phyloP scores from a whole-genome alignment of 64 coral and sea anemone species.

The Pocillopora verrucosa region DNA sequence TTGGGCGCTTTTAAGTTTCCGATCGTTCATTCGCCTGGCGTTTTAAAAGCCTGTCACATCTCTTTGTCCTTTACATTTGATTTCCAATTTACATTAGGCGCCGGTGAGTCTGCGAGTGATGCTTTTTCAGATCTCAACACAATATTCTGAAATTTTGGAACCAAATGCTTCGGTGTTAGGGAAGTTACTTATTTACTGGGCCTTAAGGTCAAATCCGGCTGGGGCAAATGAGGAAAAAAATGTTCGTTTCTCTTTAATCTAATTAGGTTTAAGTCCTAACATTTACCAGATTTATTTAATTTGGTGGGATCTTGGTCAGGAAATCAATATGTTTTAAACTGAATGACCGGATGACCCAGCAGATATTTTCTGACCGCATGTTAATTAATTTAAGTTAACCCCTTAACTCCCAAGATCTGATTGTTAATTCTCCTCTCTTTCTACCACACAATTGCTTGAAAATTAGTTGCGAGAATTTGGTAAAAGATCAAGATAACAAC shows the following conservation, averaged over 20 bases:
- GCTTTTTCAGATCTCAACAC: background rate
- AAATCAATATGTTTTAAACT: background rate
- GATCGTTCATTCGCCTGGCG: background rate
- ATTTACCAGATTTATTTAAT: background rate
- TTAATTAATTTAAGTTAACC: too few relatives aligned
- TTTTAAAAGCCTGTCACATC: background rate
- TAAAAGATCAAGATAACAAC: too few relatives aligned
- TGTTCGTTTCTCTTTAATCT: background rate
- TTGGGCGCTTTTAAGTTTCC: slow-evolving; percentile 28
- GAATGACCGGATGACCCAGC: background rate
- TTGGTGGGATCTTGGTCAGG: background rate
- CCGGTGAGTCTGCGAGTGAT: background rate
- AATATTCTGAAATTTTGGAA: slow-evolving; percentile 11
- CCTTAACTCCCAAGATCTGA: too few relatives aligned
- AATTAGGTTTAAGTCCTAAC: background rate
- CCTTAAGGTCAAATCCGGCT: background rate
- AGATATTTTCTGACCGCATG: too few relatives aligned
- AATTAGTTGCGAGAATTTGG: too few relatives aligned
- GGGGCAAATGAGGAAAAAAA: background rate
- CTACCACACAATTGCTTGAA: too few relatives aligned
- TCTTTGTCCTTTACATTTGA: background rate
- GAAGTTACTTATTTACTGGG: background rate
- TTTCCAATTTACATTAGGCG: slow-evolving; percentile 9
- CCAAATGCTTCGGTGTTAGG: background rate
- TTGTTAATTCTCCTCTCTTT: too few relatives aligned